Evolutionary conservation across 2,113 vertebrate species (phyloP).

Genomic region (Cyanoliseus patagonus): DNA sequence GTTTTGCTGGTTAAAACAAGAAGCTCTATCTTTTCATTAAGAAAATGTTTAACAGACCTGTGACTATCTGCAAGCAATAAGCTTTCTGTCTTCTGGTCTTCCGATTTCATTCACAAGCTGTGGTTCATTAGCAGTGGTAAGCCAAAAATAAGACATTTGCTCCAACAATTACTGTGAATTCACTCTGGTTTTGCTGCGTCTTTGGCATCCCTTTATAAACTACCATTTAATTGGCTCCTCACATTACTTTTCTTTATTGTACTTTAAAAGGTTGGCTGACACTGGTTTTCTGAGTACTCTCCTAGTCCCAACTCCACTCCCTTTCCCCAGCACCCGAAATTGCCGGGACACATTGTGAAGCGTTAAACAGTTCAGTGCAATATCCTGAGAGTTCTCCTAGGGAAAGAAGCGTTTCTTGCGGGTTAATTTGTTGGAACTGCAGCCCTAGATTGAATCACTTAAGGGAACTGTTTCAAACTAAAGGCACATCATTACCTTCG

Average conservation of each 20-base stretch:
- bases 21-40: not conserved
- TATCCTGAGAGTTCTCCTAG: not conserved
- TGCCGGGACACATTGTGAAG: not conserved
- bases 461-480: not conserved
- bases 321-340: not conserved
- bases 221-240: not conserved
- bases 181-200: not conserved
- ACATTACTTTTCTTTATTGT: not conserved
- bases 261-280: not conserved
- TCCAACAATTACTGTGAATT: conserved; percentile 20
- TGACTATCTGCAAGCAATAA: not conserved
- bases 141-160: not conserved
- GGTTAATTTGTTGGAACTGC: not conserved
- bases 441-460: not conserved
- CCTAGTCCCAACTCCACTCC: not conserved
- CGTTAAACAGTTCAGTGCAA: not conserved
- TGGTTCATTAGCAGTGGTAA: not conserved
- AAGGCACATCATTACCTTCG: accelerated
- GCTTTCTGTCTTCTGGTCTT: not conserved
- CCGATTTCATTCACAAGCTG: conserved; percentile 11
- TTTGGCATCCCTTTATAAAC: not conserved
- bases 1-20: not conserved
- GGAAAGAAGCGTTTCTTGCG: not conserved
- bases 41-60: not conserved
- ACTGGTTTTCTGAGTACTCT: not conserved